Percentiles rank a stretch among this genome's conserved stretches.
Conservation (phyloP, 2,888 invertebrate genomes). For the Ennomos erosarius region DNA sequence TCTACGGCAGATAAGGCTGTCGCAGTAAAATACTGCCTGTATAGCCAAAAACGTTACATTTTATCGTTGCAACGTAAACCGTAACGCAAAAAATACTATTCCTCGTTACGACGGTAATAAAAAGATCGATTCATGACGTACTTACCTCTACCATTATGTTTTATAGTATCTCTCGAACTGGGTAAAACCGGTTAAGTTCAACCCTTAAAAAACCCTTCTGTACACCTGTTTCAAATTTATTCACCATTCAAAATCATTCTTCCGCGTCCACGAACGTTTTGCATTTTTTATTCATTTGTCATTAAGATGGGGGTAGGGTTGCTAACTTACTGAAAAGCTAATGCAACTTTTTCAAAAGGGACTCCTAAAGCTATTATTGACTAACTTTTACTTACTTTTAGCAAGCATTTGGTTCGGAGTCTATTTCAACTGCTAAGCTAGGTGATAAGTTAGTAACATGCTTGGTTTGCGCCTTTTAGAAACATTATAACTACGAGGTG, state of each 20-base stretch:
- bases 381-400: too few relatives aligned
- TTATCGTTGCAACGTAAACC: conserved; percentile 39
- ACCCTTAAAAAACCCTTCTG: conserved; percentile 46
- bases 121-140: conserved; percentile 45
- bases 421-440: too few relatives aligned
- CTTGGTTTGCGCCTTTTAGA: too few relatives aligned
- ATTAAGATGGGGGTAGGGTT: conserved; percentile 52
- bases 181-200: conserved; percentile 56
- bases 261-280: conserved; percentile 66
- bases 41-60: conserved; percentile 26
- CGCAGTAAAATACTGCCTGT: neutral
- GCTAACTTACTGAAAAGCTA: neutral
- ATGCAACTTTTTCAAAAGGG: too few relatives aligned
- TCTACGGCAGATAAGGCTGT: too few relatives aligned
- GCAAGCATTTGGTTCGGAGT: too few relatives aligned
- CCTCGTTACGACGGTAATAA: conserved; percentile 43
- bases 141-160: conserved; percentile 41
- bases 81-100: conserved; percentile 40
- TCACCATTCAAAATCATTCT: conserved; percentile 71
- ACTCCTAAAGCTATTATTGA: too few relatives aligned
- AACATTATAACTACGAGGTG: too few relatives aligned
- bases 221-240: conserved; percentile 77
- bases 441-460: too few relatives aligned
- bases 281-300: conserved; percentile 73
- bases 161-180: conserved; percentile 38